Evolutionary conservation across 1,140 invertebrate genomes (phyloP), one percentile per base, ranked within the genome.

Genomic region (Listronotus oregonensis): DNA sequence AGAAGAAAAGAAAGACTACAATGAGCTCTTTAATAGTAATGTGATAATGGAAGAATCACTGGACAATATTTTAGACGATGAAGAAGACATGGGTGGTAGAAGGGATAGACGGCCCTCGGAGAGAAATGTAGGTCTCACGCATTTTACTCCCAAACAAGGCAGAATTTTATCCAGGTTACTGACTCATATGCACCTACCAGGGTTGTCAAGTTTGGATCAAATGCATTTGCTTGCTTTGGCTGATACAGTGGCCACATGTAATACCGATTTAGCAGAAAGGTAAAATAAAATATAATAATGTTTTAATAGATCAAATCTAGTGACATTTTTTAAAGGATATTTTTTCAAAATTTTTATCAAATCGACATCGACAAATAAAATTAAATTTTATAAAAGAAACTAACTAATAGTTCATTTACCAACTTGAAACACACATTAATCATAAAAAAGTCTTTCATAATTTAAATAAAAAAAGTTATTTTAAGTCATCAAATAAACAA

Each of bases 211-310:
- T 75, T 85, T 99, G 18, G 98, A 99, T 81, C 98, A 99, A 80
- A 99, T 99, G 96, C 97, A 99, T 82, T 82, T 99, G 27, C 80
- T 99, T 8, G 97, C 97, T 6, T 78, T 99, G 17, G 97, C 97
- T 18, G 97, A 99, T 74, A 99, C 98, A 0, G 95, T 99, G 0
- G 95, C 96, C 0, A 95, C 93, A 0, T 94, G 91, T 73, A 92
- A 94, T 72, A 90, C 90, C 0, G 92, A 95, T 75, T 91, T 94
- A 71, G 89, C 91, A 0, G 92, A 94, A 74, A 82, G 90, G 46
- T 63, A 63, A 63, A 31, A 27, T 27, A 27, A 27, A 27, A 27
- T 27, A 27, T 27, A 27, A 1, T n/a, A n/a, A n/a, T n/a, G n/a
- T n/a, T n/a, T n/a, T n/a, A n/a, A n/a, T n/a, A n/a, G n/a, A n/a